Evolutionary conservation across 2,113 vertebrate species (phyloP).

Genomic region (Clarias magur): DNA sequence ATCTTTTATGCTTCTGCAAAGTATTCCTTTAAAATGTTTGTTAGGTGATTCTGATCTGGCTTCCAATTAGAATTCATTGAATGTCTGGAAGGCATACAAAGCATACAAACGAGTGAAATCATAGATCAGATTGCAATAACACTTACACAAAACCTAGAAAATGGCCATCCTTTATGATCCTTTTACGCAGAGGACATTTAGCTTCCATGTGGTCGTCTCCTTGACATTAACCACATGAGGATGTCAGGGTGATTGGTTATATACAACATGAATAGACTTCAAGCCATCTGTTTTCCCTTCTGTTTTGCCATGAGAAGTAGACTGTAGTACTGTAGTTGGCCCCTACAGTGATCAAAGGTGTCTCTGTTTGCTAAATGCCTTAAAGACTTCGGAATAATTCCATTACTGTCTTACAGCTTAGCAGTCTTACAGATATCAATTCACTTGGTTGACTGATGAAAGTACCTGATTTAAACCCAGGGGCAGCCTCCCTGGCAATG

Average conservation of each 20-base stretch:
- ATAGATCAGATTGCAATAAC: neutral
- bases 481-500: no score
- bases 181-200: neutral
- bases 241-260: conserved; percentile 20
- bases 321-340: neutral
- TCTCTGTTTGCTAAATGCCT: conserved; percentile 6
- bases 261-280: neutral
- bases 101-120: neutral
- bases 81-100: neutral
- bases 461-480: neutral
- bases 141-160: neutral
- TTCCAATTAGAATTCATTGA: neutral
- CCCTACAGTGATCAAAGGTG: neutral
- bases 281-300: conserved; percentile 29
- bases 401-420: neutral
- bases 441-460: neutral
- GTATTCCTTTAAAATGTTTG: neutral
- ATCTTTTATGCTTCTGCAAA: neutral
- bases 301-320: neutral
- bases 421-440: neutral
- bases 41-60: neutral
- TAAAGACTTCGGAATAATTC: neutral
- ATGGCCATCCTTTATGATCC: neutral
- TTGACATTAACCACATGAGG: conserved; percentile 27
- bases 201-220: neutral